Base-by-base conservation (phyloP, 2,888 invertebrate species). In the Drepana falcataria region DNA sequence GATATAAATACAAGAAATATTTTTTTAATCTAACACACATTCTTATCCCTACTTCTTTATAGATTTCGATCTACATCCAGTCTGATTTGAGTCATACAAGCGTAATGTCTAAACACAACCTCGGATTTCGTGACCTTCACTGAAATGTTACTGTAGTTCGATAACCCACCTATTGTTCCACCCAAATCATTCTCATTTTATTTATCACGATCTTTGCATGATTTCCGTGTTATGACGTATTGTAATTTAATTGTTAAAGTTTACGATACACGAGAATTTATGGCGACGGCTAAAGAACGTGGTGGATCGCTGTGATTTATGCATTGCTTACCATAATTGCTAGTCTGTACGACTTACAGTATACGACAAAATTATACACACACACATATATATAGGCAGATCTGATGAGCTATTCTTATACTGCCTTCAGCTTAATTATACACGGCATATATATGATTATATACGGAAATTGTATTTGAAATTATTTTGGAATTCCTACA, bases 81-180 rank as follows among this genome's bases (percentile, higher is more conserved):
- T 34, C 51, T 40, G 51, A 59, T 63, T 59, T 51, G 64, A 66
- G 63, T 70, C 64, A 69, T 57, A 56, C 59, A 51, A 63, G 58
- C 64, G 72, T 71, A 68, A 51, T 60, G 66, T 76, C 70, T 71
- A 75, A 68, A 59, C 61, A 57, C 70, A 83, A 77, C 89, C 89
- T 88, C 86, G 85, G 59, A 61, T 77, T 80, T 81, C 77, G 80
- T 79, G 83, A 86, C 90, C 89, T 90, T 90, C 87, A 79, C 82
- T 81, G 69, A 89, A 89, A 88, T 90, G 90, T 81, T 87, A 89
- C 69, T 79, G 66, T 61, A 79, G 90, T 84, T 83, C 89, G 77
- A 83, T 81, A 79, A 88, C 87, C 89, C 77, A 59, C 51, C 77
- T 79, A 86, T 89, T 88, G 88, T 88, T 87, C 75, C 70, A 72